phyloP scores from a whole-genome alignment of 2,888 invertebrate species.

The Xanthia icteritia region DNA sequence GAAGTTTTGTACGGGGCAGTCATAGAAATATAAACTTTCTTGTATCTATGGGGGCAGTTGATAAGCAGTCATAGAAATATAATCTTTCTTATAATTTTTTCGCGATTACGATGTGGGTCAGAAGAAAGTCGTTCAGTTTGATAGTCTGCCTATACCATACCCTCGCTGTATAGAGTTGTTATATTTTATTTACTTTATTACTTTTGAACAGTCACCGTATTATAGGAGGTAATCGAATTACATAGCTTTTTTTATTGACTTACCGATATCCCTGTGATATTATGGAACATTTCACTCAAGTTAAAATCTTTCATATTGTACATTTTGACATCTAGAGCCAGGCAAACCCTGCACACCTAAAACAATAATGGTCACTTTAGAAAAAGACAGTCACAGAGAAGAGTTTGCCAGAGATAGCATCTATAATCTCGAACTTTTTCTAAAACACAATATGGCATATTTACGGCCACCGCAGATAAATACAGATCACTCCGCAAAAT shows the following conservation, averaged over 20 bases:
- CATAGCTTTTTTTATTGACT: background rate
- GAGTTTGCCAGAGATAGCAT: background rate
- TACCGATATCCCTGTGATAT: constrained; percentile 29
- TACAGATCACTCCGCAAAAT: no score
- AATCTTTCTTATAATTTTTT: no score
- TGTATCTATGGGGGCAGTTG: no score
- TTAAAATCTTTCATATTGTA: constrained; percentile 7
- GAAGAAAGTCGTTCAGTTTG: no score
- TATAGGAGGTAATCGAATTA: background rate
- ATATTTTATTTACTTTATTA: no score
- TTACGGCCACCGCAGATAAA: background rate
- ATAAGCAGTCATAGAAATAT: no score
- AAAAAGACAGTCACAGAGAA: no score
- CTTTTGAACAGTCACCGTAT: background rate
- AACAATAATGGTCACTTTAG: background rate
- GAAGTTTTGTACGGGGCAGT: no score
- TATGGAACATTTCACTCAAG: constrained; percentile 28
- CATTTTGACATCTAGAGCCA: constrained; percentile 31
- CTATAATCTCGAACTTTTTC: background rate
- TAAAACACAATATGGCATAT: background rate
- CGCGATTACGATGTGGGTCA: no score
- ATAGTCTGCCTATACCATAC: no score
- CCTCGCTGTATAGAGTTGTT: no score
- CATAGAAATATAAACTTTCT: no score
- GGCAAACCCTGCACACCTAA: constrained; percentile 35